A percentile compares a stretch with the other conserved stretches of the same genome.
phyloP scores from a whole-genome alignment of 2,797 vertebrate species.

The Manis crassicaudata region DNA sequence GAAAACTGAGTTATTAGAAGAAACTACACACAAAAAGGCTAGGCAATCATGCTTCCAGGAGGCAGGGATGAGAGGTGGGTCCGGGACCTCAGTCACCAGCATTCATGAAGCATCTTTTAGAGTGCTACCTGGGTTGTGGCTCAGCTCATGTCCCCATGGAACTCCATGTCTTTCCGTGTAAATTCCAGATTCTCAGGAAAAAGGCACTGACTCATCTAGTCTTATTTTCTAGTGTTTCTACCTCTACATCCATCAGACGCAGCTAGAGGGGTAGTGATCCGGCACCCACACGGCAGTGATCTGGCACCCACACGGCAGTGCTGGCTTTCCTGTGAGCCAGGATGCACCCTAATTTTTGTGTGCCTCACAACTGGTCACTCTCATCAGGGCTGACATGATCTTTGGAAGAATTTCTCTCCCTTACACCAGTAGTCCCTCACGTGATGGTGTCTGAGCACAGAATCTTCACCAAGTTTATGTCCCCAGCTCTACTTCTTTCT shows the following conservation, averaged over 20 bases:
- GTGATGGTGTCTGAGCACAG: neutral
- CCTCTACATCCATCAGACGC: neutral
- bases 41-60: neutral
- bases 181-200: conserved; percentile 13
- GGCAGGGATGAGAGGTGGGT: too few relatives aligned
- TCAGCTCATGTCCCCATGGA: neutral
- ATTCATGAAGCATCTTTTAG: neutral
- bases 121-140: neutral
- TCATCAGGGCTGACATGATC: neutral
- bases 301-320: neutral
- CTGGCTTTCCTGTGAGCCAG: neutral
- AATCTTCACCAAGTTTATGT: neutral
- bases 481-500: neutral
- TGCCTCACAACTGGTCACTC: neutral
- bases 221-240: neutral
- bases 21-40: neutral
- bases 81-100: neutral
- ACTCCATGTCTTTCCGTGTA: neutral
- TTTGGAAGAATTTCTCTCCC: neutral
- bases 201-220: neutral
- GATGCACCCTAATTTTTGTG: neutral
- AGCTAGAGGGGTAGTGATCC: neutral
- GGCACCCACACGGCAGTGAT: neutral
- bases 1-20: conserved; percentile 38
- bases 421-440: neutral